These are phyloP conservation scores for Alca torda DNA, from an alignment of 2,797 vertebrate genomes.

Conservation along the genomic window DNA sequence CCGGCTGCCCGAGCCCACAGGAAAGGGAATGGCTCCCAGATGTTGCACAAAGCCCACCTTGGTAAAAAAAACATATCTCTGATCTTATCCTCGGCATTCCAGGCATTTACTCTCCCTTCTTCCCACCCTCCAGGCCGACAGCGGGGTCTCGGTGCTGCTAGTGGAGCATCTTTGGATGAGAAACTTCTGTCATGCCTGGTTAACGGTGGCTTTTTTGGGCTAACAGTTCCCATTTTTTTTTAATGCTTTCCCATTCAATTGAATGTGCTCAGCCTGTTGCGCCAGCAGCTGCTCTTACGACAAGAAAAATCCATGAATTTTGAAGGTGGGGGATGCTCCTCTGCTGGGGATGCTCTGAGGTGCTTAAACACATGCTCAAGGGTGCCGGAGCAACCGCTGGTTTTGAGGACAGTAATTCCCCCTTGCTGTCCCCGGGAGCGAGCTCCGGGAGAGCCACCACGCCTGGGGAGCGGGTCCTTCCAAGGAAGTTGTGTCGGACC, in stretches of 20 bases:
- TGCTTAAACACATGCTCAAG: background rate
- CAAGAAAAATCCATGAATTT: background rate
- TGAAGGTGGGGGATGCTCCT: background rate
- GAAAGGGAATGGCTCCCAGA: constrained; percentile 35
- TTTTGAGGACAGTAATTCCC: background rate
- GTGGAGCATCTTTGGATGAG: background rate
- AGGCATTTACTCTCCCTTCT: background rate
- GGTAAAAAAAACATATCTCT: background rate
- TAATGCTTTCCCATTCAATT: background rate
- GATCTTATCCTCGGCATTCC: background rate
- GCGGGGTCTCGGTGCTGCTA: background rate
- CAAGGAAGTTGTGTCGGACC: too few species aligned
- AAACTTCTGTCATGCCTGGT: background rate
- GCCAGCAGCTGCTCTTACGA: background rate
- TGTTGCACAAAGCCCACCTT: constrained; percentile 15
- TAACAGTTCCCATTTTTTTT: background rate
- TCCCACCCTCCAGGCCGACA: rapidly evolving
- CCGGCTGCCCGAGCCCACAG: background rate
- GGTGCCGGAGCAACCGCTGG: background rate
- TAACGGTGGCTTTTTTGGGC: background rate
- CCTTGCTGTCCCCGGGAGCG: background rate
- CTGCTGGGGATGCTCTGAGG: background rate
- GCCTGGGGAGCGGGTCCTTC: background rate
- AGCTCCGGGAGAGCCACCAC: background rate
- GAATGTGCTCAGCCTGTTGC: background rate